Base-by-base conservation (phyloP, 2,797 vertebrate genomes). In the Paratrypauchen microcephalus region DNA sequence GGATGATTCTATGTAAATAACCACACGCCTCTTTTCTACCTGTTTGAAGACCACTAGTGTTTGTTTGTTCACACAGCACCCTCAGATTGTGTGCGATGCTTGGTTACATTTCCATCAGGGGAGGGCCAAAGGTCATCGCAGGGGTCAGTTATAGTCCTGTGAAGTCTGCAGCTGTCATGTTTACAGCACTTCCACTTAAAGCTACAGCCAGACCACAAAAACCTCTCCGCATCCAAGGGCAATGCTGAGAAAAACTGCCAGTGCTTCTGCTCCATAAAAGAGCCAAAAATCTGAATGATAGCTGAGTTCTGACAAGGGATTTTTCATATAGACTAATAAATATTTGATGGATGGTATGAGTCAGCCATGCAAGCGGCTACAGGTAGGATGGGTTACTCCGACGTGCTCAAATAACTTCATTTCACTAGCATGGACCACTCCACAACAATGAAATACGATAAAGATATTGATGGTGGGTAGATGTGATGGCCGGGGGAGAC, bases 101-200 rank as follows among this genome's bases (percentile, higher is more conserved):
- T 82, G 82, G 87, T 86, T 87, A 84, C 84, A 89, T 82, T 91
- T 88, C 86, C 79, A 87, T 90, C 84, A 89, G 85, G 73, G 77
- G 69, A 70, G 73, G 71, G 75, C 60, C 77, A 71, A 77, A 86
- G 86, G 89, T 91, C 89, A 88, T 65, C 26, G 62, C 68, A 74
- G 48, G 77, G 70, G 72, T 62, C 75, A 75, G 36, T 65, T 60
- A 0, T 19, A 76, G 81, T 77, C 81, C 84, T 76, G 72, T 85
- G 76, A 84, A 83, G 81, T 80, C 80, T 79, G 86, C 73, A 74
- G 78, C 73, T 77, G 78, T 72, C 76, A 39, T 76, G 74, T 85
- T 80, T 69, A 82, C 73, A 76, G 71, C 57, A 73, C 71, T 59
- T 62, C 54, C 36, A 52, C 74, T 79, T 76, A 78, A 78, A 70